Conservation (phyloP, 2,797 vertebrate genomes). For the Gymnothorax javanicus region DNA sequence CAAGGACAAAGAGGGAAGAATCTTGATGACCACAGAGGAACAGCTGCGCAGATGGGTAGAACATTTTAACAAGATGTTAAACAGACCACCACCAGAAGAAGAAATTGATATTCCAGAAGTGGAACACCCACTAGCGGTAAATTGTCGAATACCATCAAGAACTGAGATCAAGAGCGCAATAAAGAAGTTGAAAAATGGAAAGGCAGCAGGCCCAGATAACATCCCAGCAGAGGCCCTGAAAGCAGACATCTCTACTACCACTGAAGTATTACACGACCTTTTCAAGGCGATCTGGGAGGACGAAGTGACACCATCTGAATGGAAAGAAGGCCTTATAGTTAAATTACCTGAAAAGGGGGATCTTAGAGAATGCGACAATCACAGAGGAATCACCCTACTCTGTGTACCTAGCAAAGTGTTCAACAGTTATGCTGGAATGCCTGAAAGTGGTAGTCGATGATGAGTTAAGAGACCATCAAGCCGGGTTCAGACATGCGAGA, state of each 20-base stretch:
- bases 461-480: constrained; percentile 25
- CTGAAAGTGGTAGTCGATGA: not conserved
- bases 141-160: too few relatives aligned
- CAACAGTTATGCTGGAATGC: constrained; percentile 1
- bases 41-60: not conserved
- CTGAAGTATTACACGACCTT: not conserved
- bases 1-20: not conserved
- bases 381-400: constrained; percentile 13
- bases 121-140: too few relatives aligned
- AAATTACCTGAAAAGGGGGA: constrained; percentile 28
- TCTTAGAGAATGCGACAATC: constrained; percentile 16
- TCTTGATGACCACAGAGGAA: not conserved
- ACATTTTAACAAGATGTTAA: too few relatives aligned
- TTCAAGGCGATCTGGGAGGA: constrained; percentile 16
- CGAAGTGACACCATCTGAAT: constrained; percentile 6
- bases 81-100: too few relatives aligned
- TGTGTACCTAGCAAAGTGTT: not conserved
- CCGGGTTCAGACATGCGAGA: constrained; percentile 25
- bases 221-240: not conserved
- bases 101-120: too few relatives aligned
- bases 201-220: too few relatives aligned
- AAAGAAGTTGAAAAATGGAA: too few relatives aligned
- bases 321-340: constrained; percentile 9
- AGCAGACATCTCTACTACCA: not conserved
- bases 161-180: too few relatives aligned